Percentiles rank a stretch among this genome's conserved stretches.
phyloP scores from a whole-genome alignment of 2,888 invertebrate species.

The Hyalella azteca region DNA sequence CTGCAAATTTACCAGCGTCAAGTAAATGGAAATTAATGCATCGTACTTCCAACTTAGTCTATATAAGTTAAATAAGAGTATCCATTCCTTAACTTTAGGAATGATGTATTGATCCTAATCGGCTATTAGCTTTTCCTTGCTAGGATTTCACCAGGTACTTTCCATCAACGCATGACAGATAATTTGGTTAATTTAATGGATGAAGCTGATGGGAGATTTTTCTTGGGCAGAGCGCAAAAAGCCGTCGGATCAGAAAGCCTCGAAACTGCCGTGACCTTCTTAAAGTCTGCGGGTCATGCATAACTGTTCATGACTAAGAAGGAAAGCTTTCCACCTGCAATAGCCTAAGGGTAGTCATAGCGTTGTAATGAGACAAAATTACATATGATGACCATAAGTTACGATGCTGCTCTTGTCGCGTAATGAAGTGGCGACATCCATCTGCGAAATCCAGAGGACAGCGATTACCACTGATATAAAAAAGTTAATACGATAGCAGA shows the following conservation, averaged over 20 bases:
- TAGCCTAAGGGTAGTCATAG: not conserved
- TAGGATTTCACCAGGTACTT: too few species aligned
- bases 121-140: too few species aligned
- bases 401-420: not conserved
- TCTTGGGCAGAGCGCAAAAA: not conserved
- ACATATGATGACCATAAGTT: not conserved
- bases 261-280: not conserved
- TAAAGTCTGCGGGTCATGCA: not conserved
- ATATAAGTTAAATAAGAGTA: too few species aligned
- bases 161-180: too few species aligned
- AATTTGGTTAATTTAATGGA: too few species aligned
- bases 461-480: not conserved
- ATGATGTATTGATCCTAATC: too few species aligned
- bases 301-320: not conserved
- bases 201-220: too few species aligned
- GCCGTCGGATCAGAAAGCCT: not conserved
- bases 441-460: not conserved
- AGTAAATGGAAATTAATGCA: too few species aligned
- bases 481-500: not conserved
- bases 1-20: too few species aligned
- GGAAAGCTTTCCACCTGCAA: conserved; percentile 10
- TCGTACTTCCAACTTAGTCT: too few species aligned
- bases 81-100: too few species aligned
- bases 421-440: conserved; percentile 8
- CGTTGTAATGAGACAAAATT: conserved; percentile 1